These are phyloP conservation scores for Nansenia antarctica DNA, from an alignment of 2,113 vertebrate species.

Conservation along the genomic window DNA sequence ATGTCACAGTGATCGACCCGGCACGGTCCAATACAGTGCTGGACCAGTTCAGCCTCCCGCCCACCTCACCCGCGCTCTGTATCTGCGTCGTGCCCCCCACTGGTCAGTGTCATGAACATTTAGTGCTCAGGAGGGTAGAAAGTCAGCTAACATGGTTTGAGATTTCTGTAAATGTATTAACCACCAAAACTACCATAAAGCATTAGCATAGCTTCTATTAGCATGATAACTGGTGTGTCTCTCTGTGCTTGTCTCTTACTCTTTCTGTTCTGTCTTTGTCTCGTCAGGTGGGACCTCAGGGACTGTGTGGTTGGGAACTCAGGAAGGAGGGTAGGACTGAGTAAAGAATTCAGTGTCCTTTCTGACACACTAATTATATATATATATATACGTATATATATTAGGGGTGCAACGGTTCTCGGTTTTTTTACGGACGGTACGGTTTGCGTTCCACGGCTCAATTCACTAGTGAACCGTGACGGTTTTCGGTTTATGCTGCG, in stretches of 20 bases:
- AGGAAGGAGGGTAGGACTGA: slow-evolving; percentile 76
- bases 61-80: slow-evolving; percentile 77
- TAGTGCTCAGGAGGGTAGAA: too few relatives aligned
- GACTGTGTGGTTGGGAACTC: slow-evolving; percentile 81
- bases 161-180: slow-evolving; percentile 11
- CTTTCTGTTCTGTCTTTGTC: slow-evolving; percentile 1
- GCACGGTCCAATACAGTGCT: slow-evolving; percentile 77
- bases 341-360: not conserved
- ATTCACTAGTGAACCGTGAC: too few relatives aligned
- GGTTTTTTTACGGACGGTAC: too few relatives aligned
- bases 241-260: slow-evolving; percentile 18
- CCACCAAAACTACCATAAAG: not conserved
- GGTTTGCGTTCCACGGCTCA: too few relatives aligned
- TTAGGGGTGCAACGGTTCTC: too few relatives aligned
- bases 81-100: slow-evolving; percentile 75
- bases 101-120: too few relatives aligned
- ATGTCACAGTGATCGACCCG: slow-evolving; percentile 79
- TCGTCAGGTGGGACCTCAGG: slow-evolving; percentile 66
- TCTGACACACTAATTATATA: not conserved
- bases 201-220: not conserved
- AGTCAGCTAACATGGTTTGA: slow-evolving; percentile 1
- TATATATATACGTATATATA: not conserved
- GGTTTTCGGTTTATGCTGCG: too few relatives aligned
- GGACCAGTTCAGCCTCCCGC: slow-evolving; percentile 79
- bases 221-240: not conserved